Evolutionary conservation across 2,888 invertebrate genomes (phyloP).

Genomic region (Acleris cristana): DNA sequence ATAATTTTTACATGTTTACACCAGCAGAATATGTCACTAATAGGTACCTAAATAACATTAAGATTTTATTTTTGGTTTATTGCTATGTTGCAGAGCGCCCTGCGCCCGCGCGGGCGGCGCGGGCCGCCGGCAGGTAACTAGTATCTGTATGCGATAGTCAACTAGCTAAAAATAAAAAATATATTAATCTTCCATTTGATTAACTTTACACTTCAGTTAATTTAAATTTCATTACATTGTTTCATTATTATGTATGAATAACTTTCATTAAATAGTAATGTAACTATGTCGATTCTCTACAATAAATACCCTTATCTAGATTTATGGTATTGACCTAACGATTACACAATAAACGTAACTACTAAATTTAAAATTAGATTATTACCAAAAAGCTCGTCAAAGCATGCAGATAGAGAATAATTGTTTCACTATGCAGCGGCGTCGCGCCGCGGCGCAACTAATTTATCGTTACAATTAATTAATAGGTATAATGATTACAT

Average conservation of each 20-base stretch:
- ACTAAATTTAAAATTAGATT: conserved; percentile 82
- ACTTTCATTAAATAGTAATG: conserved; percentile 76
- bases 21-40: conserved; percentile 80
- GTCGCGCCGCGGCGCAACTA: conserved; percentile 65
- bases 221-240: conserved; percentile 73
- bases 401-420: conserved; percentile 83
- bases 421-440: conserved; percentile 77
- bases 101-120: conserved; percentile 48
- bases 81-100: conserved; percentile 76
- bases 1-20: conserved; percentile 79
- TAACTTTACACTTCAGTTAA: conserved; percentile 74
- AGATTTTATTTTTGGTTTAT: conserved; percentile 83
- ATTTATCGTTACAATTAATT: conserved; percentile 66
- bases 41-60: conserved; percentile 79
- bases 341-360: conserved; percentile 82
- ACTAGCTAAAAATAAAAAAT: conserved; percentile 84
- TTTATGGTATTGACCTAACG: conserved; percentile 77
- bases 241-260: conserved; percentile 80
- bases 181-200: conserved; percentile 80
- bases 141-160: conserved; percentile 75
- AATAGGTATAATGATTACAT: conserved; percentile 76
- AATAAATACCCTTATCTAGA: conserved; percentile 83
- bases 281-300: conserved; percentile 79
- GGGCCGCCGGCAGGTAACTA: conserved; percentile 66
- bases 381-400: conserved; percentile 84